Percentiles rank a stretch among this genome's conserved stretches.
Evolutionary conservation across 2,113 vertebrate species (phyloP).

Genomic region (Neodon shergylaensis): DNA sequence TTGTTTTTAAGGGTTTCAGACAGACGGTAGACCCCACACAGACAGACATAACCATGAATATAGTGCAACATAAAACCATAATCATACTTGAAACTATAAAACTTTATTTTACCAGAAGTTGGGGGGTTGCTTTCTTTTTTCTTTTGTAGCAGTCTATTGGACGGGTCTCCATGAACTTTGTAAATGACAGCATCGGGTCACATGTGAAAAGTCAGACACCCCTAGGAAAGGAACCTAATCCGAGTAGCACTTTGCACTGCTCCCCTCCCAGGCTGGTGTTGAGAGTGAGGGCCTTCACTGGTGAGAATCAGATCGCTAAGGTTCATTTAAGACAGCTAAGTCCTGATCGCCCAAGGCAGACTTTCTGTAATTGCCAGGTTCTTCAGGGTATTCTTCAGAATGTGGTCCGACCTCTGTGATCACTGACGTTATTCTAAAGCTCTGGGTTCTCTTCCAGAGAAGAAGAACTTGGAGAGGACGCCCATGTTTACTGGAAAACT

Average conservation of each 20-base stretch:
- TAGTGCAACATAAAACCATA: background rate
- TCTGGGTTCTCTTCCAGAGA: constrained; percentile 79
- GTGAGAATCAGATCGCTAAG: background rate
- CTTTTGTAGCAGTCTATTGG: background rate
- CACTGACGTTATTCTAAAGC: background rate
- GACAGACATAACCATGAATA: background rate
- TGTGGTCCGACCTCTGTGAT: background rate
- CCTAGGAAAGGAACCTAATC: too few relatives aligned
- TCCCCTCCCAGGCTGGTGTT: background rate
- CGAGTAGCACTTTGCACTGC: background rate
- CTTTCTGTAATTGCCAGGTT: background rate
- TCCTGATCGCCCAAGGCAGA: background rate
- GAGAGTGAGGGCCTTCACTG: background rate
- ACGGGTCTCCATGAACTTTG: background rate
- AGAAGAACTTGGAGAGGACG: constrained; percentile 82
- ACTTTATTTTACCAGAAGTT: background rate
- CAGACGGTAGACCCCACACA: background rate
- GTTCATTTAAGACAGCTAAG: background rate
- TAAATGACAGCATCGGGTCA: background rate
- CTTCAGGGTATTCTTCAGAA: background rate
- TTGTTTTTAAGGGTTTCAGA: background rate
- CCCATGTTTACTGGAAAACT: constrained; percentile 88
- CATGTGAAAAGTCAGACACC: background rate
- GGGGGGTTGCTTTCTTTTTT: background rate
- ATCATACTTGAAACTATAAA: background rate